Conservation (phyloP, 2,888 invertebrate genomes). For the Priapulus caudatus region DNA sequence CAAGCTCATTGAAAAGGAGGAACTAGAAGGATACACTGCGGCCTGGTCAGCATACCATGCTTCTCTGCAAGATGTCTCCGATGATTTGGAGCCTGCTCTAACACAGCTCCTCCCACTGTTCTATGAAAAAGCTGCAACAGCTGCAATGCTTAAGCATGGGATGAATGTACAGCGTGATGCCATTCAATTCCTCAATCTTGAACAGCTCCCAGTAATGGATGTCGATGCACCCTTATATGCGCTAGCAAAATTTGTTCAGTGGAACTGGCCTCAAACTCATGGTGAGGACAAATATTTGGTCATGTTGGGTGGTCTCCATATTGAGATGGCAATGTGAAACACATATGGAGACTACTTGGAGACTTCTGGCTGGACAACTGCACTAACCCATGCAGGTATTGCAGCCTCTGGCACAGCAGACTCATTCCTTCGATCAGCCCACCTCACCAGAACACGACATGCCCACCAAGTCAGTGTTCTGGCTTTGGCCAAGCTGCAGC, state of each 20-base stretch:
- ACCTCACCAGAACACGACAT: slow-evolving; percentile 12
- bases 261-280: slow-evolving; percentile 11
- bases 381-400: slow-evolving; percentile 6
- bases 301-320: slow-evolving; percentile 13
- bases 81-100: not conserved
- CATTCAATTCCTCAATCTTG: slow-evolving; percentile 5
- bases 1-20: slow-evolving; percentile 10
- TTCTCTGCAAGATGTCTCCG: not conserved
- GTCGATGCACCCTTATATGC: slow-evolving; percentile 12
- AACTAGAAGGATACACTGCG: not conserved
- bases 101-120: slow-evolving; percentile 12
- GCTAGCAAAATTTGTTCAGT: slow-evolving; percentile 12
- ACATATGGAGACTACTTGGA: slow-evolving; percentile 7
- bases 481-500: slow-evolving; percentile 8
- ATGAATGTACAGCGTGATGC: slow-evolving; percentile 6
- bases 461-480: slow-evolving; percentile 14
- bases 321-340: no score
- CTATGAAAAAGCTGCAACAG: slow-evolving; percentile 12
- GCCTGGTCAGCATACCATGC: slow-evolving; percentile 11
- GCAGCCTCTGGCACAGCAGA: no score
- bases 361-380: slow-evolving; percentile 12
- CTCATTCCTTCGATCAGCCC: no score
- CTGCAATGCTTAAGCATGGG: slow-evolving; percentile 15
- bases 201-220: slow-evolving; percentile 8
- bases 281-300: slow-evolving; percentile 8